Conservation (phyloP, 2,888 invertebrate genomes). For the Rhynchonema sp. region DNA sequence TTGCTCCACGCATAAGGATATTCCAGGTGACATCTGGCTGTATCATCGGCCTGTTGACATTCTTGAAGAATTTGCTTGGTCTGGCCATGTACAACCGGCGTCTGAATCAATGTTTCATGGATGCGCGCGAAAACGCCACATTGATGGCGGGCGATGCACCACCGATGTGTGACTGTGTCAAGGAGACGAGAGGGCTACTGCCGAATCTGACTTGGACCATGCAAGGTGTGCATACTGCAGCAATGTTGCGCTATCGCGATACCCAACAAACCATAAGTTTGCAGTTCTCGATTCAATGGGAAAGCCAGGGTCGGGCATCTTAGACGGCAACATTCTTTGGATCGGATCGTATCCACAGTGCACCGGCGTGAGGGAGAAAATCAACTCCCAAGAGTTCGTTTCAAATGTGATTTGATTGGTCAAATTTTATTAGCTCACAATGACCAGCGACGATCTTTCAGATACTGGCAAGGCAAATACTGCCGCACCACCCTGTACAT, state of each 20-base stretch:
- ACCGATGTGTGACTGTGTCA: neutral
- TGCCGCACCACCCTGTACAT: conserved; percentile 16
- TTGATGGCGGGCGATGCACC: neutral
- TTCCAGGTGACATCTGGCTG: neutral
- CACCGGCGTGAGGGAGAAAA: conserved; percentile 3
- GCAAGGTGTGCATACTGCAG: too few species aligned
- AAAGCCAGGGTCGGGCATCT: conserved; percentile 26
- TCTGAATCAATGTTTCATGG: neutral
- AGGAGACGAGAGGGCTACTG: neutral
- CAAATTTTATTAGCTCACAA: too few species aligned
- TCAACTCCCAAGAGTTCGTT: neutral
- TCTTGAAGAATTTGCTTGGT: neutral
- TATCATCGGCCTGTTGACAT: neutral
- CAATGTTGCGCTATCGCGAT: too few species aligned
- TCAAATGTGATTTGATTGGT: too few species aligned
- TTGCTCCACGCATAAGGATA: too few species aligned
- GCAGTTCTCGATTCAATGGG: conserved; percentile 26
- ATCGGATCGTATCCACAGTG: conserved; percentile 20
- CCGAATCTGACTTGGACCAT: neutral
- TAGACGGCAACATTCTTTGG: conserved; percentile 28
- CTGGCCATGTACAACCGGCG: neutral
- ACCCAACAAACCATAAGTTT: too few species aligned
- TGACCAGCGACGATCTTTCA: too few species aligned
- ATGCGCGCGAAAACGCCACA: neutral
- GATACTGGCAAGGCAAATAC: conserved; percentile 22